These are phyloP conservation scores for Xestia rhomboidea DNA, from an alignment of 2,888 invertebrate genomes.

Conservation along the genomic window DNA sequence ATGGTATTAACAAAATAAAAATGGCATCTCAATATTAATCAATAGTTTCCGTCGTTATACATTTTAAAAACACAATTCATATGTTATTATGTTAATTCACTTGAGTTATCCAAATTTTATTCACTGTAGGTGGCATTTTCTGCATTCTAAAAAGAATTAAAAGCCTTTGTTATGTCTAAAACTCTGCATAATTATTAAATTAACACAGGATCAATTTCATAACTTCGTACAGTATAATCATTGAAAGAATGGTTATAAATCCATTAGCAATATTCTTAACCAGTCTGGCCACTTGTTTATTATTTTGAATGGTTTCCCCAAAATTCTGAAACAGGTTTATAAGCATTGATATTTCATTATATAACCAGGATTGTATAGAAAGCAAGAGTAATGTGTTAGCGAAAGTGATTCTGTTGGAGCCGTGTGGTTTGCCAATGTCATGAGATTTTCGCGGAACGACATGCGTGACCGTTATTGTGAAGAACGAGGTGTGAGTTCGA, in stretches of 20 bases:
- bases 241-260: neutral
- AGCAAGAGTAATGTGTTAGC: slow-evolving; percentile 60
- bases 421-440: slow-evolving; percentile 61
- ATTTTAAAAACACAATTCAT: neutral
- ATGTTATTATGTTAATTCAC: neutral
- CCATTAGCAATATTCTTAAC: slow-evolving; percentile 27
- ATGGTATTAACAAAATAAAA: neutral
- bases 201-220: neutral
- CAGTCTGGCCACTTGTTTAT: slow-evolving; percentile 23
- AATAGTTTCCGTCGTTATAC: neutral
- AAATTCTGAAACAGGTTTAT: slow-evolving; percentile 44
- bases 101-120: neutral
- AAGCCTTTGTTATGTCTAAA: neutral
- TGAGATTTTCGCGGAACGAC: slow-evolving; percentile 53
- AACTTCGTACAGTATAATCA: slow-evolving; percentile 2
- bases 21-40: neutral
- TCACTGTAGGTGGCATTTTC: neutral
- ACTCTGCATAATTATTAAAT: neutral
- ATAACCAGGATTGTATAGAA: slow-evolving; percentile 63
- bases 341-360: slow-evolving; percentile 48
- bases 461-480: slow-evolving; percentile 50
- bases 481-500: slow-evolving; percentile 36
- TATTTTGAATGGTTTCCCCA: slow-evolving; percentile 35
- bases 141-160: neutral
- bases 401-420: slow-evolving; percentile 59